Base-by-base conservation (phyloP, 2,888 invertebrate species). In the Diaperis boleti region DNA sequence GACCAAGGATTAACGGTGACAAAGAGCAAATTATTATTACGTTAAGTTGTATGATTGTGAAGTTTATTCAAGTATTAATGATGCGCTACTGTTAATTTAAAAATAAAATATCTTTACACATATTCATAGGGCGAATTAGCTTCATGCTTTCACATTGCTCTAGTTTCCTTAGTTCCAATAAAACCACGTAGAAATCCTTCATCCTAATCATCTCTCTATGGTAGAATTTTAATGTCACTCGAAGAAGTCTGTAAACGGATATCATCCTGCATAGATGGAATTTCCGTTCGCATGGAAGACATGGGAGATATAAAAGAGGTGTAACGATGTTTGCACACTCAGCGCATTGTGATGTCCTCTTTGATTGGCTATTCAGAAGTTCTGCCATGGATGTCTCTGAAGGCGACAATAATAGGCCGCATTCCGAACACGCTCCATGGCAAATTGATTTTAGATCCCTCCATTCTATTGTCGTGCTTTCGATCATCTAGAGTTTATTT, bases 371-470 rank as follows among this genome's bases (percentile, higher is more conserved):
- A 63, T 65, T 65, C 61, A 65, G 55, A 45, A 13, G 49, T 55
- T 45, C 57, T 45, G 44, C 54, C 42, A 42, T 61, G 49, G 42
- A 59, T 62, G 66, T 64, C 57, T 64, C 52, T 64, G 62, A 50
- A 62, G 57, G 60, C 63, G 65, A 59, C 65, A 59, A 66, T 62
- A 65, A 64, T 65, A 64, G 66, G 52, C 49, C 62, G 62, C 67
- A 69, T 67, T 67, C 67, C 67, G 49, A 65, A 67, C 69, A 69
- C 69, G 69, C 67, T 39, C 62, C 62, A 47, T 55, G 42, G 59
- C 64, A 68, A 68, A 69, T 69, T 67, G 69, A 69, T 69, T 69
- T 55, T 50, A 65, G 60, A 69, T 67, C 66, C 66, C 62, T 60
- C 65, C 59, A 52, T 60, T 61, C 59, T 57, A 57, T 57, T 62